Percentiles rank a stretch among this genome's conserved stretches.
Evolutionary conservation across 2,888 invertebrate species (phyloP).

Genomic region (Eristalis pertinax): DNA sequence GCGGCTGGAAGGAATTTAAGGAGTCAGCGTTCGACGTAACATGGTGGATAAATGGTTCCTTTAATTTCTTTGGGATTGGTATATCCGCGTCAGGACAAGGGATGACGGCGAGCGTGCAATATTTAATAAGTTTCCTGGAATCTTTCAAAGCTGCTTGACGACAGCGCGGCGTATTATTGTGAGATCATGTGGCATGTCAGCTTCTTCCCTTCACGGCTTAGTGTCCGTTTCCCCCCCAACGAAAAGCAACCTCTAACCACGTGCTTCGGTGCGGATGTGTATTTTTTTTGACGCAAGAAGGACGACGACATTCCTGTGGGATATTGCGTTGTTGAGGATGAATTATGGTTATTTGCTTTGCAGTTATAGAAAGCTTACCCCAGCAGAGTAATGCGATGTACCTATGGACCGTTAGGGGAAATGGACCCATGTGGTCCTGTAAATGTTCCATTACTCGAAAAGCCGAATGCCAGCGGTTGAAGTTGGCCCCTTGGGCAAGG

Average conservation of each 20-base stretch:
- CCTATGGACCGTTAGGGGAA: conserved; percentile 51
- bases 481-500: conserved; percentile 37
- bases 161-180: conserved; percentile 13
- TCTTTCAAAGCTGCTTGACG: conserved; percentile 4
- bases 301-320: conserved; percentile 65
- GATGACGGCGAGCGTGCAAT: conserved; percentile 26
- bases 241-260: conserved; percentile 53
- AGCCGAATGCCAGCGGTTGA: not conserved
- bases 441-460: conserved; percentile 61
- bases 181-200: conserved; percentile 70
- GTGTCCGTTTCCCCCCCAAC: conserved; percentile 43
- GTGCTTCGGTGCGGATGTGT: not conserved
- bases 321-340: conserved; percentile 55
- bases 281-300: conserved; percentile 45
- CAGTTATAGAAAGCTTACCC: conserved; percentile 31
- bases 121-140: conserved; percentile 51
- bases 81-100: conserved; percentile 47
- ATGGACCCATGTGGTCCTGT: conserved; percentile 64
- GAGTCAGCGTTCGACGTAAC: not conserved
- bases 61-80: conserved; percentile 53
- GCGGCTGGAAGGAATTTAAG: conserved; percentile 25
- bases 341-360: conserved; percentile 71
- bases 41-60: conserved; percentile 9
- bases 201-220: conserved; percentile 56
- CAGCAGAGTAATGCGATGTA: conserved; percentile 38